Evolutionary conservation across 2,888 invertebrate genomes (phyloP), one percentile per base, ranked within the genome.

Genomic region (Trichogramma evanescens): DNA sequence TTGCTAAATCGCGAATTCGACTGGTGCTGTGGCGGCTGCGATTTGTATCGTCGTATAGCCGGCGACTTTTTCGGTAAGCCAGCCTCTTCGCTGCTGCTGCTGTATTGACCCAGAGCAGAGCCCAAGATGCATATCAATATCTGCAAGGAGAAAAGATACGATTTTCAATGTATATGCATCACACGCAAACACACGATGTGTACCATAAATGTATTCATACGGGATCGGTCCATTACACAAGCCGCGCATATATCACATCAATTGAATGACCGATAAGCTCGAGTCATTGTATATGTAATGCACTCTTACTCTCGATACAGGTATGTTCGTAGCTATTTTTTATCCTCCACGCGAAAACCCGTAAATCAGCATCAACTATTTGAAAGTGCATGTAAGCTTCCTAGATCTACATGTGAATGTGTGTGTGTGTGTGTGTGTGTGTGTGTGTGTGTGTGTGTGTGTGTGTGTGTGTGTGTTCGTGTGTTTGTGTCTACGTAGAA

Each of bases 41-140:
- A 13, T 43, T 62, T 62, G 9, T 59, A 13, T 48, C 48, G 38
- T n/a, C 63, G 43, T 7, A 55, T 26, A 40, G 58, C 48, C 6
- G 58, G 50, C 0, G 54, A 10, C 40, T 63, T 63, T 9, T 60
- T 63, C 48, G 63, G 59, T 10, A 38, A 26, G 2, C 40, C 10
- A 4, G 58, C 38, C 4, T 41, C 46, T 5, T 40, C 53, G 13
- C 41, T 44, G n/a, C 38, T 50, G 10, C 54, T 54, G 5, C 49
- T 58, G 60, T 60, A 71, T 52, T 74, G 74, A 48, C 69, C 72
- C 50, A 66, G 59, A 5, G 61, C 68, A 38, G 66, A 63, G 50
- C 67, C 68, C 53, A 65, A 63, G 59, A 66, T 54, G 65, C 70
- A 72, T 45, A 67, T 63, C 63, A 74, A 60, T 48, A 74, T 62